Evolutionary conservation across 2,797 vertebrate species (phyloP).

Genomic region (Urosaurus nigricauda): DNA sequence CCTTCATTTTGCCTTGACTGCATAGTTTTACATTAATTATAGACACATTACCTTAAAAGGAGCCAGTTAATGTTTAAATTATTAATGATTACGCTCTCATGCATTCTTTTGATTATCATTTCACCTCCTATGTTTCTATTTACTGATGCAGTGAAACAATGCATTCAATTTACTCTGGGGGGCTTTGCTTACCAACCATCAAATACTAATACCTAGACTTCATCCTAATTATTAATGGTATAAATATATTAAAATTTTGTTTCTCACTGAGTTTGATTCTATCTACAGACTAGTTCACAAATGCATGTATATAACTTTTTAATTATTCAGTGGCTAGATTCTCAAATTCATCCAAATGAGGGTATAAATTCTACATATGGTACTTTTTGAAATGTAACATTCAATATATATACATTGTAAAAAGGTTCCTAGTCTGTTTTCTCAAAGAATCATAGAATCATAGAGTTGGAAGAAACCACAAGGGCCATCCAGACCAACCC

Average conservation of each 20-base stretch:
- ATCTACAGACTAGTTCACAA: background rate
- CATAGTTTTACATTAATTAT: conserved; percentile 20
- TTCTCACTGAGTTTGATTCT: conserved; percentile 9
- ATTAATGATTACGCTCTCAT: conserved; percentile 12
- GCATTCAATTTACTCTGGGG: conserved; percentile 44
- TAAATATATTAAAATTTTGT: conserved; percentile 9
- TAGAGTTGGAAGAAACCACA: too few species aligned
- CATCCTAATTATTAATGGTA: conserved; percentile 3
- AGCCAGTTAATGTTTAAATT: conserved; percentile 45
- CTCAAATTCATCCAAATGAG: background rate
- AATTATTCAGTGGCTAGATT: background rate
- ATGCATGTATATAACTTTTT: too few species aligned
- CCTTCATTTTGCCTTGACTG: conserved; percentile 22
- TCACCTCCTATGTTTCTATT: conserved; percentile 4
- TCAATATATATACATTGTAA: too few species aligned
- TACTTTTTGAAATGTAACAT: background rate
- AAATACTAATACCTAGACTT: conserved; percentile 8
- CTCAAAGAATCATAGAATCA: too few species aligned
- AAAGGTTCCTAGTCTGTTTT: too few species aligned
- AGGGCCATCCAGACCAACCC: too few species aligned
- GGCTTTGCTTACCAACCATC: conserved; percentile 19
- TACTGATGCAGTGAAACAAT: conserved; percentile 29
- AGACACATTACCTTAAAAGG: conserved; percentile 45
- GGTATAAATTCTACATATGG: background rate
- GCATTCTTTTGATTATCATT: background rate